These are phyloP conservation scores for Hyposoter dolosus DNA, from an alignment of 2,888 invertebrate genomes.

Conservation along the genomic window DNA sequence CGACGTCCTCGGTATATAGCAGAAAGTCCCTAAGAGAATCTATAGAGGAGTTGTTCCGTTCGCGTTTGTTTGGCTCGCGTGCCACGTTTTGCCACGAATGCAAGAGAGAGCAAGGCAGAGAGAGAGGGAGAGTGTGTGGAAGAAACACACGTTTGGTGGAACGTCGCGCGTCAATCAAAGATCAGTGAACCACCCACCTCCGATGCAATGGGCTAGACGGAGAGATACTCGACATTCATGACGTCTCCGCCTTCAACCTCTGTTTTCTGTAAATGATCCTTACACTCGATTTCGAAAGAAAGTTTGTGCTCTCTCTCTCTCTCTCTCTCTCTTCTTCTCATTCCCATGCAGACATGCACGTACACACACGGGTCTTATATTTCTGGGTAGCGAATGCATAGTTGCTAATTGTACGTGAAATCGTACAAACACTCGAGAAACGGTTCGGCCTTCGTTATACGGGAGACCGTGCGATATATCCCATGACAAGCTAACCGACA, in stretches of 20 bases:
- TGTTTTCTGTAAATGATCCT: slow-evolving; percentile 64
- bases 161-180: slow-evolving; percentile 84
- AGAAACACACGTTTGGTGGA: slow-evolving; percentile 78
- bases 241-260: slow-evolving; percentile 50
- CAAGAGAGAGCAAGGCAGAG: slow-evolving; percentile 3
- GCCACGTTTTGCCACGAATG: slow-evolving; percentile 69
- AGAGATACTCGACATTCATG: slow-evolving; percentile 59
- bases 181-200: slow-evolving; percentile 63
- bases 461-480: slow-evolving; percentile 20
- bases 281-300: slow-evolving; percentile 74
- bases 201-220: slow-evolving; percentile 13
- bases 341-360: slow-evolving; percentile 64
- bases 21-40: slow-evolving; percentile 48
- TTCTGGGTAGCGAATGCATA: slow-evolving; percentile 31
- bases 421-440: slow-evolving; percentile 37
- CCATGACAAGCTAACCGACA: slow-evolving; percentile 21
- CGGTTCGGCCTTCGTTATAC: slow-evolving; percentile 10
- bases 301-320: slow-evolving; percentile 71
- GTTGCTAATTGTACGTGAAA: slow-evolving; percentile 59
- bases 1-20: slow-evolving; percentile 55
- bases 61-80: slow-evolving; percentile 81
- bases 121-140: slow-evolving; percentile 21
- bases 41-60: slow-evolving; percentile 34
- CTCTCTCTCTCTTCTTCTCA: background rate
- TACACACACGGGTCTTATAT: slow-evolving; percentile 45